Percentiles rank a stretch among this genome's conserved stretches.
Conservation (phyloP, 2,888 invertebrate species). For the Dysmachus trigonus region DNA sequence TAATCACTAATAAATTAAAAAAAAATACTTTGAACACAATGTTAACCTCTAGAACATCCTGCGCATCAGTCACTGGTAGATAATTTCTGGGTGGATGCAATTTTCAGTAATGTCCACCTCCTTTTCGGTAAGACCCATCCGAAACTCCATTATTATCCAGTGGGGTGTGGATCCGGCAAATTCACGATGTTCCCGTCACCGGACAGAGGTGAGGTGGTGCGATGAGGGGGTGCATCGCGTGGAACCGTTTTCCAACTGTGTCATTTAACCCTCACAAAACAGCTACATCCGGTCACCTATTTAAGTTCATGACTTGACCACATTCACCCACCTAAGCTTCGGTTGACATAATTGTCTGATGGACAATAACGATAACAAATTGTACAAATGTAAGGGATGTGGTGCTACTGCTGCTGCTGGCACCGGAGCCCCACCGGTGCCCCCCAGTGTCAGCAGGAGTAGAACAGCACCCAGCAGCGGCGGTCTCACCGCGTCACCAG, state of each 20-base stretch:
- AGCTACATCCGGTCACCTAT: conserved; percentile 31
- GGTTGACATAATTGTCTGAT: conserved; percentile 43
- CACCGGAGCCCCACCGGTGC: not conserved
- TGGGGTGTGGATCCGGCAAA: not conserved
- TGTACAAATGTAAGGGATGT: conserved; percentile 35
- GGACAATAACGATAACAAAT: conserved; percentile 46
- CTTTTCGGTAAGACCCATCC: not conserved
- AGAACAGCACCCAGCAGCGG: not conserved
- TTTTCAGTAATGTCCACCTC: not conserved
- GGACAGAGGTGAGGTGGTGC: not conserved
- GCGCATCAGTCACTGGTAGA: not conserved
- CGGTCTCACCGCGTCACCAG: not conserved
- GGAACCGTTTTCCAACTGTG: not conserved
- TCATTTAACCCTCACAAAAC: conserved; percentile 4
- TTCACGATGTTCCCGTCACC: not conserved
- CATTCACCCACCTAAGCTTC: conserved; percentile 31
- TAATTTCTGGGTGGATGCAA: not conserved
- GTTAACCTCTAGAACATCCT: too few species aligned
- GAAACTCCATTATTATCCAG: not conserved
- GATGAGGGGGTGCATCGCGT: not conserved
- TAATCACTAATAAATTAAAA: not conserved
- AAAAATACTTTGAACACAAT: not conserved
- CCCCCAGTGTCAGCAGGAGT: not conserved
- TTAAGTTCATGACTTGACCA: conserved; percentile 38
- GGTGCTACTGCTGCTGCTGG: not conserved